These are phyloP conservation scores for Carlito syrichta DNA, from an alignment of 2,113 vertebrate genomes.

Conservation along the genomic window DNA sequence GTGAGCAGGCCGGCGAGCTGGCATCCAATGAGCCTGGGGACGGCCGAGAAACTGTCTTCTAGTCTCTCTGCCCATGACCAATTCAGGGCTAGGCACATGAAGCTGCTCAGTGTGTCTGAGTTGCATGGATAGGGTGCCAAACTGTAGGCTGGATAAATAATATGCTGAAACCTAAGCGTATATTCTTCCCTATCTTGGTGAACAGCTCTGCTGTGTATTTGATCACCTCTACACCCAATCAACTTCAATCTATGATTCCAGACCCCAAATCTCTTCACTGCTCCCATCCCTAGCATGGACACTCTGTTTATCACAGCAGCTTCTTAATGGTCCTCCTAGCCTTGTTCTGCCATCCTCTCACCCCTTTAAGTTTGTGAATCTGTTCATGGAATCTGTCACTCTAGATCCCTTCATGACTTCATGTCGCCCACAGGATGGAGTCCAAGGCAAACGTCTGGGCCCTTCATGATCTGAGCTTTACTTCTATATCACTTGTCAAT, in stretches of 20 bases:
- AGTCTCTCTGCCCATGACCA: neutral
- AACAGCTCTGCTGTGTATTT: fast-evolving
- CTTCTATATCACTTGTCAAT: neutral
- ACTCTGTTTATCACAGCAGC: neutral
- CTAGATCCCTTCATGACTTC: neutral
- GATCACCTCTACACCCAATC: neutral
- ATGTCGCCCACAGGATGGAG: neutral
- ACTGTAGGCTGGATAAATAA: neutral
- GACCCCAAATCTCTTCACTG: fast-evolving
- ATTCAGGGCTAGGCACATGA: fast-evolving
- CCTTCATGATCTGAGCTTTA: neutral
- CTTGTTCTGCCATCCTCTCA: neutral
- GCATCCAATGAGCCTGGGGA: neutral
- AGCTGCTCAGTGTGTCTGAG: too few relatives aligned
- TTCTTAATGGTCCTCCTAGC: neutral
- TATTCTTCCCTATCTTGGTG: neutral
- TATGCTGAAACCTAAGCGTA: neutral
- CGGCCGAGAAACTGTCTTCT: fast-evolving
- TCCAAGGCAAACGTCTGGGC: neutral
- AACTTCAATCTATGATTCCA: neutral
- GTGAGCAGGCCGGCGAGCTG: neutral
- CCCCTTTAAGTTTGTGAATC: neutral
- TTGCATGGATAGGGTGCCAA: neutral
- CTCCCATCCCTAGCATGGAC: neutral
- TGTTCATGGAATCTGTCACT: too few relatives aligned